A percentile compares a stretch with the other conserved stretches of the same genome.
phyloP scores from a whole-genome alignment of 2,888 invertebrate genomes.

The Agrotis exclamationis region DNA sequence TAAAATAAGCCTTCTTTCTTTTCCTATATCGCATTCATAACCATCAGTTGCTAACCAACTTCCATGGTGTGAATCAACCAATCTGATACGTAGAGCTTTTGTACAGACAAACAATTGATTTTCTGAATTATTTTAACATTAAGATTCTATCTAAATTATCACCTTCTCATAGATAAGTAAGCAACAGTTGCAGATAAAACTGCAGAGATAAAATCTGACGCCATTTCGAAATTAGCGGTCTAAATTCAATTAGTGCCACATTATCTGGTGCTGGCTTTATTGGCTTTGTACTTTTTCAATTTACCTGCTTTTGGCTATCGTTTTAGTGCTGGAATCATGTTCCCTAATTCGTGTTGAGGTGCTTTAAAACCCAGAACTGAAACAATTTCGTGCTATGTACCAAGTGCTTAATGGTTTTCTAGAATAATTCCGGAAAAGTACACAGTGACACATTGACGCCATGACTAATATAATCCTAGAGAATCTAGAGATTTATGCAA shows the following conservation, averaged over 20 bases:
- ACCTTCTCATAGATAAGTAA: conserved; percentile 28
- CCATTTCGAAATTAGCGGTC: background rate
- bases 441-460: too few species aligned
- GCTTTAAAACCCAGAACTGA: too few species aligned
- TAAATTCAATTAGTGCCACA: background rate
- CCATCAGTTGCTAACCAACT: conserved; percentile 14
- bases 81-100: conserved; percentile 52
- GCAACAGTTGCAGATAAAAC: conserved; percentile 18
- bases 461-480: too few species aligned
- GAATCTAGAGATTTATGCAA: too few species aligned
- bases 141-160: conserved; percentile 54
- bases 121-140: conserved; percentile 51
- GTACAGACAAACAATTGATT: conserved; percentile 58
- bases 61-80: conserved; percentile 39
- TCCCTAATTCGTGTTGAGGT: too few species aligned
- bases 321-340: too few species aligned
- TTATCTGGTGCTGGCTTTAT: background rate
- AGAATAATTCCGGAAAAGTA: too few species aligned
- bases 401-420: too few species aligned
- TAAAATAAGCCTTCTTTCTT: background rate
- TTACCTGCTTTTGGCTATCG: background rate
- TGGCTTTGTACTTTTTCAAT: background rate
- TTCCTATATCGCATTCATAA: conserved; percentile 12
- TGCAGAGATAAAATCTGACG: conserved; percentile 28
- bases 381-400: too few species aligned